Conservation (phyloP, 2,888 invertebrate species). For the Diarsia brunnea region DNA sequence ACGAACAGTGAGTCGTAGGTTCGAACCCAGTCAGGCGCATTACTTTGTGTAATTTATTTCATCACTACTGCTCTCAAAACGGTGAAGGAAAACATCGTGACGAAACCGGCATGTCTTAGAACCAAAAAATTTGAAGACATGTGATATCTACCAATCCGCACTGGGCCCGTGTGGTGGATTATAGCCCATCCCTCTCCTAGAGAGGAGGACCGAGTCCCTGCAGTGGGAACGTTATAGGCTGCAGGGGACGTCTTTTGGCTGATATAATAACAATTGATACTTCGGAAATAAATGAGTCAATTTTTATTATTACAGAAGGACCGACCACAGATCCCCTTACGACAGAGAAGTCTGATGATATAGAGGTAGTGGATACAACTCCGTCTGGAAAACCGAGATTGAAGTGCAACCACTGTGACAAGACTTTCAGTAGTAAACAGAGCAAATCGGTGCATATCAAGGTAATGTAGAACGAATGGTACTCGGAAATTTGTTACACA, state of each 20-base stretch:
- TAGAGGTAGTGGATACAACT: constrained; percentile 49
- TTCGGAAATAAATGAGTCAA: background rate
- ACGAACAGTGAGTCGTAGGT: no score
- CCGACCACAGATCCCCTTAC: constrained; percentile 35
- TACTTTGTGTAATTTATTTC: no score
- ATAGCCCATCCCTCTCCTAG: no score
- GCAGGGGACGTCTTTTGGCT: background rate
- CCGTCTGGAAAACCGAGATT: constrained; percentile 73
- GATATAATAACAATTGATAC: background rate
- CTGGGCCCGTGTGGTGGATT: no score
- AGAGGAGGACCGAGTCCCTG: no score
- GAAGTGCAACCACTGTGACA: constrained; percentile 91
- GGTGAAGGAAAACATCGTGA: no score
- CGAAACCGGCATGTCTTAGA: no score
- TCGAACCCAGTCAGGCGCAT: no score
- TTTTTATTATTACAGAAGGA: constrained; percentile 49
- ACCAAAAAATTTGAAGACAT: no score
- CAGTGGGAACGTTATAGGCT: no score
- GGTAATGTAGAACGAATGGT: constrained; percentile 67
- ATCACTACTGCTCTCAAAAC: no score
- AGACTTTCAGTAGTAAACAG: constrained; percentile 91
- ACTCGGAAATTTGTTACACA: background rate
- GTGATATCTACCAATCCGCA: no score
- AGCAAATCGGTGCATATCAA: constrained; percentile 91
- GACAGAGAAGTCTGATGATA: constrained; percentile 48